A percentile compares a stretch with the other conserved stretches of the same genome.
Conservation (phyloP, 1,140 invertebrate species). For the Drosophila pseudoananassae region DNA sequence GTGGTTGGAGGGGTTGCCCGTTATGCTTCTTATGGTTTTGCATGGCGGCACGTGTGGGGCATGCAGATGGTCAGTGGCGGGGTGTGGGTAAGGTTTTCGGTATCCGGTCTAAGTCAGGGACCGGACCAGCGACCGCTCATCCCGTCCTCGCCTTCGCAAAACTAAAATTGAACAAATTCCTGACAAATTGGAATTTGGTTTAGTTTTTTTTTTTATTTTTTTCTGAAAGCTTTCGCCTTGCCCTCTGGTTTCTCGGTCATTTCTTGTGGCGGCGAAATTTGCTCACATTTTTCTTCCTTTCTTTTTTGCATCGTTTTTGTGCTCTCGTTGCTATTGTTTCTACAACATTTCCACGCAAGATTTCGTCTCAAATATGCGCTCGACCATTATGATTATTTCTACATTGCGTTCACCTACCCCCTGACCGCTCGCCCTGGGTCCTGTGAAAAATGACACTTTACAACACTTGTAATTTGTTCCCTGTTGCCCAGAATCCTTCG, state of each 20-base stretch:
- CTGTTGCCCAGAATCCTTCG: slow-evolving; percentile 3
- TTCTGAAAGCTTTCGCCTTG: slow-evolving; percentile 16
- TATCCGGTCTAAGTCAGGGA: not conserved
- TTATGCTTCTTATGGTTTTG: slow-evolving; percentile 76
- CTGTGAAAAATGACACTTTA: slow-evolving; percentile 81
- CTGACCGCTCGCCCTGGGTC: not conserved
- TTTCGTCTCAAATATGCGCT: slow-evolving; percentile 78
- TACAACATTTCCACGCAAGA: slow-evolving; percentile 74
- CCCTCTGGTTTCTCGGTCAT: slow-evolving; percentile 35
- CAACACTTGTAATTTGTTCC: slow-evolving; percentile 81
- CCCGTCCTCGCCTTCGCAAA: slow-evolving; percentile 56
- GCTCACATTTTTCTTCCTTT: slow-evolving; percentile 73
- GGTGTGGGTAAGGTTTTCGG: slow-evolving; percentile 15
- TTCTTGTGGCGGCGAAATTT: slow-evolving; percentile 73
- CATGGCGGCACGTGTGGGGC: slow-evolving; percentile 74
- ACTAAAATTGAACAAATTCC: slow-evolving; percentile 83
- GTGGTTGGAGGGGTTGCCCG: slow-evolving; percentile 38
- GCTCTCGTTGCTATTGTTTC: slow-evolving; percentile 62
- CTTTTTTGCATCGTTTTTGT: slow-evolving; percentile 45
- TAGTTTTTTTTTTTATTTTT: slow-evolving; percentile 61
- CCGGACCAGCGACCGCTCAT: slow-evolving; percentile 1
- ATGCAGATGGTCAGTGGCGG: slow-evolving; percentile 54
- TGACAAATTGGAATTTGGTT: slow-evolving; percentile 83
- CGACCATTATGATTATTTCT: slow-evolving; percentile 77
- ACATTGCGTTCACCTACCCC: slow-evolving; percentile 56